Evolutionary conservation across 2,888 invertebrate genomes (phyloP).

Genomic region (Sarcophaga caerulescens): DNA sequence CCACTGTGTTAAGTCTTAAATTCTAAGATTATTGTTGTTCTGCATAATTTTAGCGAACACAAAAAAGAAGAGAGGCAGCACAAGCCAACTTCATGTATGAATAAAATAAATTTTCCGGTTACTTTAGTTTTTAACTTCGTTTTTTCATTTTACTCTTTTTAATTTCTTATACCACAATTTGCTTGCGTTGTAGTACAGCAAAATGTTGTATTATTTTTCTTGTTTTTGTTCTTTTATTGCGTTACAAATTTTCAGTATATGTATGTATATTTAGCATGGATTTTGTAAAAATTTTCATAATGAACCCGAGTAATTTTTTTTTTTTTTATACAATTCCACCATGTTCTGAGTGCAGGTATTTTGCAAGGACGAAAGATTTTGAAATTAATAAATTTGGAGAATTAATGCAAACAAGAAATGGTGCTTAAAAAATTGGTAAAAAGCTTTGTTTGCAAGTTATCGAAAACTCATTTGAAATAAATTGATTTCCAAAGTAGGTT

Average conservation of each 20-base stretch:
- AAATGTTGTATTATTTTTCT: not conserved
- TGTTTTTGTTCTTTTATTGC: not conserved
- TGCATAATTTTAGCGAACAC: not conserved
- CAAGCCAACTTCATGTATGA: constrained; percentile 7
- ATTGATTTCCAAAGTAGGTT: no score
- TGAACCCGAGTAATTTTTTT: not conserved
- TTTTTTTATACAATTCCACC: not conserved
- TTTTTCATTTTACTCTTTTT: no score
- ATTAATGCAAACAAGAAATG: not conserved
- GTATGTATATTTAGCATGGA: not conserved
- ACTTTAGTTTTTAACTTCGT: constrained; percentile 16
- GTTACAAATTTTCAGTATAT: constrained; percentile 2
- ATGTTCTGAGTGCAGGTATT: not conserved
- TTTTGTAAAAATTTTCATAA: not conserved
- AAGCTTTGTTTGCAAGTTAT: not conserved
- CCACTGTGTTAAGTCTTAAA: no score
- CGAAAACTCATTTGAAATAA: no score
- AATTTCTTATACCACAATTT: not conserved
- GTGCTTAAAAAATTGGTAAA: not conserved
- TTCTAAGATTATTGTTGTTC: no score
- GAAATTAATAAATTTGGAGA: not conserved
- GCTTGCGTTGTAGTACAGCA: not conserved
- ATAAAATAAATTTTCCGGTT: constrained; percentile 51
- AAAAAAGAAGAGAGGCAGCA: not conserved
- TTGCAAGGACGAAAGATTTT: constrained; percentile 24